These are phyloP conservation scores for Oscheius sp. DNA, from an alignment of 2,888 invertebrate species.

Conservation along the genomic window DNA sequence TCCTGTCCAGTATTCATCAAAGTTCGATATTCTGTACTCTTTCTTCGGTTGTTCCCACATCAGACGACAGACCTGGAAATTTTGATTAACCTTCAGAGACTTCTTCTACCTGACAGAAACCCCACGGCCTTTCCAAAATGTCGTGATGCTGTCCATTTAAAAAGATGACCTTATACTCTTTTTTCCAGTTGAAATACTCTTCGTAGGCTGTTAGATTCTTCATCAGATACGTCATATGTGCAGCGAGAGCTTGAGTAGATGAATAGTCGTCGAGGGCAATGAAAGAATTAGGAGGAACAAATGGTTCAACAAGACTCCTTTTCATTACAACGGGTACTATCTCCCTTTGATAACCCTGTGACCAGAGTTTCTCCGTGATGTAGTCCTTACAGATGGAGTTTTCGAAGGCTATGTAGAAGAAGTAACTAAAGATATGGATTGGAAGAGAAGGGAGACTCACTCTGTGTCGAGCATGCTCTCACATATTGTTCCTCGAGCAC, in stretches of 20 bases:
- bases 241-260: constrained; percentile 71
- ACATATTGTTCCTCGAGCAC: constrained; percentile 56
- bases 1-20: constrained; percentile 45
- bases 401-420: constrained; percentile 68
- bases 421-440: constrained; percentile 53
- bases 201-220: constrained; percentile 71
- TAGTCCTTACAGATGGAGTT: constrained; percentile 70
- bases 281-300: constrained; percentile 71
- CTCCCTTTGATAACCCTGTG: constrained; percentile 58
- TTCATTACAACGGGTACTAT: constrained; percentile 66
- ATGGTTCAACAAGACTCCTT: constrained; percentile 60
- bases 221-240: constrained; percentile 72
- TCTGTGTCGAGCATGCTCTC: constrained; percentile 59
- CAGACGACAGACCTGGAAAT: constrained; percentile 55
- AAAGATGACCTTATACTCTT: constrained; percentile 61
- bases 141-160: constrained; percentile 64
- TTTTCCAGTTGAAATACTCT: constrained; percentile 73
- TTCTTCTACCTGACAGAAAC: constrained; percentile 66
- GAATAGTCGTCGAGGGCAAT: constrained; percentile 73
- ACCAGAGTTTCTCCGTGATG: constrained; percentile 70
- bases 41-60: constrained; percentile 48
- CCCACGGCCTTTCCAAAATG: constrained; percentile 67
- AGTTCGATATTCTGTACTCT: constrained; percentile 38
- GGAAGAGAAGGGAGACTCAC: constrained; percentile 36
- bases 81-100: neutral